Conservation (phyloP, 2,888 invertebrate genomes). For the Eupithecia subfuscata region DNA sequence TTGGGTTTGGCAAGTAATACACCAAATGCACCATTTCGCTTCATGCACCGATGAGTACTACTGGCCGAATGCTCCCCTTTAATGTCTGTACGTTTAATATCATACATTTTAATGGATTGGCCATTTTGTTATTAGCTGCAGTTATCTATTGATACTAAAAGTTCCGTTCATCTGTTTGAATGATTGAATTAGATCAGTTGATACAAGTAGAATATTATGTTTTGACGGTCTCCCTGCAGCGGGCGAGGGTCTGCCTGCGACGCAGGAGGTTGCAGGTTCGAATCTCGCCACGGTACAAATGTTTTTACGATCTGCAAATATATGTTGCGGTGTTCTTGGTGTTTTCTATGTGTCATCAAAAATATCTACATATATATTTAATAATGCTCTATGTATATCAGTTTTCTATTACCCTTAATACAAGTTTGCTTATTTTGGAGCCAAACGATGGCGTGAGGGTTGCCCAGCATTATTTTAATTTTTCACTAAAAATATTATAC, state of each 20-base stretch:
- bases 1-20: constrained; percentile 47
- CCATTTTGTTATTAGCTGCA: constrained; percentile 67
- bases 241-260: no score
- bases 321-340: background rate
- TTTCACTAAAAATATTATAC: background rate
- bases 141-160: constrained; percentile 46
- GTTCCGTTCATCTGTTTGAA: constrained; percentile 11
- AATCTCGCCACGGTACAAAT: background rate
- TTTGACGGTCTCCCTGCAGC: background rate
- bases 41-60: constrained; percentile 69
- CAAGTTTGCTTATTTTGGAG: background rate
- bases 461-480: background rate
- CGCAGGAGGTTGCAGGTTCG: background rate
- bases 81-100: constrained; percentile 61
- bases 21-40: constrained; percentile 63
- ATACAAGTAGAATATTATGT: background rate
- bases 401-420: background rate
- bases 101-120: constrained; percentile 79
- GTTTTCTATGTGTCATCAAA: background rate
- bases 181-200: background rate
- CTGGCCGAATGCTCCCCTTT: constrained; percentile 61
- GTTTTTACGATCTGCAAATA: background rate
- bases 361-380: background rate
- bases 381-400: background rate
- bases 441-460: background rate